Base-by-base conservation (phyloP, 2,113 vertebrate species). In the Platysteira castanea region DNA sequence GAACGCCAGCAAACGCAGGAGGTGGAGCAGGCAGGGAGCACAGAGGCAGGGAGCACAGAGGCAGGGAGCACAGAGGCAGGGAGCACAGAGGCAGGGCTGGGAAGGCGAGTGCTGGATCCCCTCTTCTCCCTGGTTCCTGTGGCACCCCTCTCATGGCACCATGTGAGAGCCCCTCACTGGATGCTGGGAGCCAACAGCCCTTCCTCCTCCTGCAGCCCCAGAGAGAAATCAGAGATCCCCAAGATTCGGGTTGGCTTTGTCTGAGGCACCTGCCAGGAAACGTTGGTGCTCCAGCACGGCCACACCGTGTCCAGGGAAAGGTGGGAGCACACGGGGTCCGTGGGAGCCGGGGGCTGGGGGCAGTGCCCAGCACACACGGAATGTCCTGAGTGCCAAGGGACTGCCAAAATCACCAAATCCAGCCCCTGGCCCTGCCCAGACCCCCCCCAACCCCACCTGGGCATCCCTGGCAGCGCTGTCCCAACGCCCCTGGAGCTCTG, bases 151-250 rank as follows among this genome's bases (percentile, higher is more conserved):
- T 57, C n/a, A 2, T 4, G 0, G 10, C 42, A 3, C 5, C 41
- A 8, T 1, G 1, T 0, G 1, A 2, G 2, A 50, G 41, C 3
- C 26, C 33, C 19, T 42, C 21, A 1, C 5, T 11, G 13, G 3
- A 7, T 22, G 14, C 10, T 11, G 35, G 6, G 31, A 69, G 4
- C 6, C 16, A 24, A 9, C 30, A 35, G 41, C 17, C 30, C 18
- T 27, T 46, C 44, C 28, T 61, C 14, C 46, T 63, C 44, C 50
- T 22, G 24, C 31, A 80, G 47, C 39, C 28, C 14, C 3, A 30
- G 22, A 56, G 24, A 18, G 19, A 57, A 41, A 44, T 1, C 30
- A 10, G 2, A 13, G 14, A 14, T 13, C 20, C 18, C 53, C 46
- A 13, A 16, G 53, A 20, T 31, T 5, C 24, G 14, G 1, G 0